Conservation (phyloP, 2,888 invertebrate genomes). For the Sinopyrophorus schimmeli region DNA sequence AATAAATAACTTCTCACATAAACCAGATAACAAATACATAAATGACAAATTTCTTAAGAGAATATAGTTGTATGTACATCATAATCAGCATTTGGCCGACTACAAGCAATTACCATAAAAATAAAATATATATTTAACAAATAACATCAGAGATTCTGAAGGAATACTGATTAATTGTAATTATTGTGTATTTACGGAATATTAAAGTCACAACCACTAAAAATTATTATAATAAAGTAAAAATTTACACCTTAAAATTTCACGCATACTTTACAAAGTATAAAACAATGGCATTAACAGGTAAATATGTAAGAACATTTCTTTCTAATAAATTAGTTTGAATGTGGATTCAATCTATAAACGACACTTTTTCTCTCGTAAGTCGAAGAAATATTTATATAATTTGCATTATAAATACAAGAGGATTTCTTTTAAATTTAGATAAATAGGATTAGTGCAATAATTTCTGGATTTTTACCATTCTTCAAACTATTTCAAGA, state of each 20-base stretch:
- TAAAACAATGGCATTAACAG: slow-evolving; percentile 12
- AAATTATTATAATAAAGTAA: slow-evolving; percentile 14
- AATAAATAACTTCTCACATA: slow-evolving; percentile 23
- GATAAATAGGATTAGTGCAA: too few species aligned
- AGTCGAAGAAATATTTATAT: too few species aligned
- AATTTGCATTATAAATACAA: too few species aligned
- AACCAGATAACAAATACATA: slow-evolving; percentile 7
- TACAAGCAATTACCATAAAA: slow-evolving; percentile 10
- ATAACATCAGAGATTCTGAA: slow-evolving; percentile 19
- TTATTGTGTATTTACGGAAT: slow-evolving; percentile 25
- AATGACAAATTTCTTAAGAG: neutral
- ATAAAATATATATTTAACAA: slow-evolving; percentile 20
- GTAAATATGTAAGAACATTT: neutral
- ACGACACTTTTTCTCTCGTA: too few species aligned
- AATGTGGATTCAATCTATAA: slow-evolving; percentile 5
- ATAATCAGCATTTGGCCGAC: too few species aligned
- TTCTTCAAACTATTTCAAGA: too few species aligned
- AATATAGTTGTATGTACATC: too few species aligned
- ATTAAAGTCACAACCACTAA: slow-evolving; percentile 29
- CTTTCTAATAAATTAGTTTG: neutral
- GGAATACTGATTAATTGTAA: slow-evolving; percentile 29
- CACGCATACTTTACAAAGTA: slow-evolving; percentile 3
- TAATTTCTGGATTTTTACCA: too few species aligned
- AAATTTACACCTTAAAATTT: slow-evolving; percentile 10
- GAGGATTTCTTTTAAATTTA: too few species aligned